Evolutionary conservation across 1,140 invertebrate genomes (phyloP).

Genomic region (Drosophila pandora): DNA sequence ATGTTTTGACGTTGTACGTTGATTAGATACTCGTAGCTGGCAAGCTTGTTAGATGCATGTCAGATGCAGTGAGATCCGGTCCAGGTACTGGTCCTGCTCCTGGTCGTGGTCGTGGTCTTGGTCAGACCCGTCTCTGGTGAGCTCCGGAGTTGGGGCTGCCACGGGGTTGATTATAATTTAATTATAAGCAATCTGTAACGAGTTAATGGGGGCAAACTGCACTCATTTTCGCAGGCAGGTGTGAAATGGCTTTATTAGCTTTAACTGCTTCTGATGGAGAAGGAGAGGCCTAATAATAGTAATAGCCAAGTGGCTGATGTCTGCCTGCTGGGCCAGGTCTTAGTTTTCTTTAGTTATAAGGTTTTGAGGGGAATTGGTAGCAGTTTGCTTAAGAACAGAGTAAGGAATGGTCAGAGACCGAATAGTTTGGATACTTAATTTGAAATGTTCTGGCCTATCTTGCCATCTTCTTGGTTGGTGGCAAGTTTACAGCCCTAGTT

Average conservation of each 20-base stretch:
- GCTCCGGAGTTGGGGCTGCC: conserved; percentile 23
- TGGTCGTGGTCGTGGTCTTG: not conserved
- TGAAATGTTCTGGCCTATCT: not conserved
- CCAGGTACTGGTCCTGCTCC: too few species aligned
- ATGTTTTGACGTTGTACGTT: conserved; percentile 82
- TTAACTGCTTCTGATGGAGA: conserved; percentile 49
- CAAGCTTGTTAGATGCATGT: conserved; percentile 80
- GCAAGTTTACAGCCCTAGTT: conserved; percentile 5
- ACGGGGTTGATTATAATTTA: conserved; percentile 78
- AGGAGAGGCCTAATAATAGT: conserved; percentile 3
- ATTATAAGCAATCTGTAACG: conserved; percentile 81
- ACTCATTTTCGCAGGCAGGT: conserved; percentile 74
- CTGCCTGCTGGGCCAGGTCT: conserved; percentile 42
- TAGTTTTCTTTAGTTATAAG: not conserved
- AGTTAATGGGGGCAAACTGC: conserved; percentile 65
- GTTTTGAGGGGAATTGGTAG: conserved; percentile 3
- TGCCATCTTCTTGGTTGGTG: not conserved
- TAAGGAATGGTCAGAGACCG: too few species aligned
- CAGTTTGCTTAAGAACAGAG: not conserved
- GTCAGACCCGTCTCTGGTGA: conserved; percentile 24
- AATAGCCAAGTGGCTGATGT: conserved; percentile 30
- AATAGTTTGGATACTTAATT: too few species aligned
- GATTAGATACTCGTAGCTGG: conserved; percentile 72
- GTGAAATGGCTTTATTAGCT: conserved; percentile 81
- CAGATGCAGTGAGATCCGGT: conserved; percentile 28